Base-by-base conservation (phyloP, 2,888 invertebrate genomes). In the Fabriciana adippe region DNA sequence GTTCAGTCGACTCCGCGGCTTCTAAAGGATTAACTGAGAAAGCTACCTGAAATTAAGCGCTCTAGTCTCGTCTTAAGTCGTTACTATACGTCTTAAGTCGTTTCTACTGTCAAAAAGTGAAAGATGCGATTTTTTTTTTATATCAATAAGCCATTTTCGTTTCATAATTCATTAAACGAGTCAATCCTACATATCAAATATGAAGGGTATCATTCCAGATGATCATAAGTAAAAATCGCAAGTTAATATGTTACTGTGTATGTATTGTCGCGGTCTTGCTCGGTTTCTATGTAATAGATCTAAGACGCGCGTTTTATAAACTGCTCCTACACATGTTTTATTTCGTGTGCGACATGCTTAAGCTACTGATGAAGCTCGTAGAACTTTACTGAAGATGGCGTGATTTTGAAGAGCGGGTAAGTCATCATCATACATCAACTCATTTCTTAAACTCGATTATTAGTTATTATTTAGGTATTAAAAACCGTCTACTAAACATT, bases 331-430 rank as follows among this genome's bases (percentile, higher is more conserved):
- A 92, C 62, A 72, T 82, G 68, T 92, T 92, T 74, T 92, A 92
- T 72, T 79, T 90, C 57, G 82, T 80, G 66, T 90, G 92, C 71
- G 92, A 92, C 68, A 78, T 90, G 81, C 76, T 92, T 73, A 89
- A 90, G 75, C 76, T 91, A 15, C 75, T 92, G 53, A 88, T 92
- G 83, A 91, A 92, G 75, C 78, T 92, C 50, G 90, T 91, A 6
- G 92, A 90, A 75, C 78, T 89, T 63, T 89, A 89, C 71, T 90
- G 83, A 86, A 72, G 76, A 86, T 82, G 68, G 47, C 50, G 81
- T 80, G 75, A 73, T 68, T 64, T 55, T 60, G 60, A 48, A 59
- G 18, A 47, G 5, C 41, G 54, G 66, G 66, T 66, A 60, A 66
- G 66, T 65, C 35, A 35, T 35, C 35, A 35, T 2, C 18, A 18